phyloP scores from a whole-genome alignment of 2,797 vertebrate species.

The Gobio occitaniae region DNA sequence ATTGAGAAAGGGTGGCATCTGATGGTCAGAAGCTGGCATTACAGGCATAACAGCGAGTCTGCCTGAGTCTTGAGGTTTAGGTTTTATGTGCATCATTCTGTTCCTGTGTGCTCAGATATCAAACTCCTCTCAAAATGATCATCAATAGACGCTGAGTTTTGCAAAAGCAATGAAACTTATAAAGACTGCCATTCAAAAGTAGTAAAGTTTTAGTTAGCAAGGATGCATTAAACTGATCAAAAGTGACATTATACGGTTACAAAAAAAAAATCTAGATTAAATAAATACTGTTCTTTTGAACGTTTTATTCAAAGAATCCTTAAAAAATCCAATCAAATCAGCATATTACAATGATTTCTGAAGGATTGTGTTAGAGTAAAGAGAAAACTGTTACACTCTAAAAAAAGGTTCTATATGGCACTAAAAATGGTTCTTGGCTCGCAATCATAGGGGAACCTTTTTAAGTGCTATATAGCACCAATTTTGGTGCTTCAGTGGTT shows the following conservation, averaged over 20 bases:
- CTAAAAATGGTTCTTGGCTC: too few species aligned
- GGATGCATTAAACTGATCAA: background rate
- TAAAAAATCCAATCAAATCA: background rate
- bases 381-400: background rate
- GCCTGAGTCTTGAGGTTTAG: background rate
- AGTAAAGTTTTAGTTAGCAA: background rate
- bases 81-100: background rate
- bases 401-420: too few species aligned
- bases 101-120: background rate
- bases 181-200: background rate
- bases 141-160: background rate
- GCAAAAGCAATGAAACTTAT: background rate
- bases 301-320: background rate
- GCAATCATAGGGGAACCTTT: too few species aligned
- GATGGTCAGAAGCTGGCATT: conserved; percentile 23
- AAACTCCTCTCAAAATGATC: background rate
- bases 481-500: too few species aligned
- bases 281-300: background rate
- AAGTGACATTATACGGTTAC: background rate
- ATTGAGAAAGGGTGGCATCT: conserved; percentile 9
- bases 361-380: background rate
- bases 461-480: too few species aligned
- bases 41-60: background rate
- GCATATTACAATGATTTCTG: background rate
- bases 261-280: background rate